A percentile compares a stretch with the other conserved stretches of the same genome.
Evolutionary conservation across 2,888 invertebrate genomes (phyloP).

Genomic region (Tipula vernalis): DNA sequence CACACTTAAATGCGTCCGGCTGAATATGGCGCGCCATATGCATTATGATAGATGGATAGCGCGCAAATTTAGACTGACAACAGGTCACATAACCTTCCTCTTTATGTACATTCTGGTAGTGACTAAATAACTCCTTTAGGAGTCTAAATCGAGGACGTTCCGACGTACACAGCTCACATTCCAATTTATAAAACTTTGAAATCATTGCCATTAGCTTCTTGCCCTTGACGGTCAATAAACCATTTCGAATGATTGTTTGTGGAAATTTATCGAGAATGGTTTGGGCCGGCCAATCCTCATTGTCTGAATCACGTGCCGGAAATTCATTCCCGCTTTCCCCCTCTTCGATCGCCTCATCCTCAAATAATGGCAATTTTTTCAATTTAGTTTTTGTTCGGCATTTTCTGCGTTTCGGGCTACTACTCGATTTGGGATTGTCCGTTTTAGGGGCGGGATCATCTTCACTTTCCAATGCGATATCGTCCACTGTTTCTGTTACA

Average conservation of each 20-base stretch:
- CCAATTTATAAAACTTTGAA: conserved; percentile 14
- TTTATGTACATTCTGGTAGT: conserved; percentile 11
- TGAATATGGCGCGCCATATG: conserved; percentile 17
- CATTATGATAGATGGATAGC: conserved; percentile 15
- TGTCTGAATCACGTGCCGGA: conserved; percentile 15
- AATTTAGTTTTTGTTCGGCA: not conserved
- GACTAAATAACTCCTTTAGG: conserved; percentile 12
- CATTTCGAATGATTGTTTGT: conserved; percentile 14
- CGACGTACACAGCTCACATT: conserved; percentile 13
- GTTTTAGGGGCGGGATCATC: not conserved
- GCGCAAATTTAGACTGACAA: conserved; percentile 14
- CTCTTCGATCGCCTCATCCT: not conserved
- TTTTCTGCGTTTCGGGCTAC: not conserved
- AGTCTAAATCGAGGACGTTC: conserved; percentile 12
- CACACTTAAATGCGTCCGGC: conserved; percentile 16
- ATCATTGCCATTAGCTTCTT: conserved; percentile 15
- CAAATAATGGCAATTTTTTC: not conserved
- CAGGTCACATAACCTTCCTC: conserved; percentile 14
- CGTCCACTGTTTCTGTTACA: not conserved
- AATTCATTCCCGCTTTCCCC: conserved; percentile 15
- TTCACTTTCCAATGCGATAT: not conserved
- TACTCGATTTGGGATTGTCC: not conserved
- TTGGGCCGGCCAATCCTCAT: conserved; percentile 16
- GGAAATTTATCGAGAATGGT: conserved; percentile 13
- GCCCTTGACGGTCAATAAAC: conserved; percentile 15